These are phyloP conservation scores for Drosophila dunni DNA, from an alignment of 1,140 invertebrate species.

Conservation along the genomic window DNA sequence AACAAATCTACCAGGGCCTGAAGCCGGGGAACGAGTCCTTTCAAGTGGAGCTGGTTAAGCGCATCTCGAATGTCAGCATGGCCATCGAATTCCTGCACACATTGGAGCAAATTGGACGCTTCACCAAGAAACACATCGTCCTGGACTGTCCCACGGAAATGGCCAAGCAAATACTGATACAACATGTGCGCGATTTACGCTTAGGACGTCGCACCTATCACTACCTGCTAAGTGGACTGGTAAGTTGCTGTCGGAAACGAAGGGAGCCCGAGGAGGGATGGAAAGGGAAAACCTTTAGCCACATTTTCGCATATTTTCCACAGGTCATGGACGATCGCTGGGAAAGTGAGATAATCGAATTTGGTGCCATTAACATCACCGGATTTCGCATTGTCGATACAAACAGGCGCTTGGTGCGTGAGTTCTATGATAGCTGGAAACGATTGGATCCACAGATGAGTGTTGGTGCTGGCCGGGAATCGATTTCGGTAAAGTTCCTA, in stretches of 20 bases:
- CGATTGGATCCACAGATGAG: slow-evolving; percentile 88
- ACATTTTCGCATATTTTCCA: slow-evolving; percentile 15
- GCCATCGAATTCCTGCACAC: slow-evolving; percentile 91
- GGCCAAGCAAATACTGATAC: slow-evolving; percentile 94
- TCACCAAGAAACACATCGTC: slow-evolving; percentile 94
- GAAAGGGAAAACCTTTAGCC: slow-evolving; percentile 8
- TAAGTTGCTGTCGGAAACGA: slow-evolving; percentile 86
- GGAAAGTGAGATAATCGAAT: slow-evolving; percentile 95
- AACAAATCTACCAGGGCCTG: slow-evolving; percentile 94
- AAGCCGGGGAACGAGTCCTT: slow-evolving; percentile 91
- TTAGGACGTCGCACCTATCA: slow-evolving; percentile 95
- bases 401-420: slow-evolving; percentile 90
- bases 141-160: slow-evolving; percentile 94
- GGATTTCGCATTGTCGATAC: slow-evolving; percentile 96
- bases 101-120: slow-evolving; percentile 91
- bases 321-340: slow-evolving; percentile 97
- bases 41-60: slow-evolving; percentile 92
- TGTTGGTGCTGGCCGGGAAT: slow-evolving; percentile 89
- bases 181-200: slow-evolving; percentile 93
- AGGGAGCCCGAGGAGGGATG: too few relatives aligned
- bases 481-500: slow-evolving; percentile 90
- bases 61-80: slow-evolving; percentile 91
- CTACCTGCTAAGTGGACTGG: slow-evolving; percentile 95
- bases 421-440: slow-evolving; percentile 93
- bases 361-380: slow-evolving; percentile 97